Evolutionary conservation across 2,888 invertebrate genomes (phyloP).

Genomic region (Drosophila nr. perissopoda): DNA sequence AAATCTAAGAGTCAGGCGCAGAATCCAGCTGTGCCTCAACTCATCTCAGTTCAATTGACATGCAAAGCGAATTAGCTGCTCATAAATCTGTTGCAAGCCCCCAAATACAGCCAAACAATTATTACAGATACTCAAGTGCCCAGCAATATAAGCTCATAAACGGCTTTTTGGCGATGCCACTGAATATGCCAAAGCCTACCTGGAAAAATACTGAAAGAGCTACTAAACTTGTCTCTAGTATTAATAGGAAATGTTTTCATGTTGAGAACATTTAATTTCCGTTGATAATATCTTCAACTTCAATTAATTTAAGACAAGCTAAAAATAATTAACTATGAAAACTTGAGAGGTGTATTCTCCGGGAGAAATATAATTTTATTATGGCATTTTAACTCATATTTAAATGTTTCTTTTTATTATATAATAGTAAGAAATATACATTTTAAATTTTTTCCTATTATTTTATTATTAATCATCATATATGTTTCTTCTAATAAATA

Average conservation of each 20-base stretch:
- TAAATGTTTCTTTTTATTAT: background rate
- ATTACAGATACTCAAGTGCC: slow-evolving; percentile 30
- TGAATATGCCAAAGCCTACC: background rate
- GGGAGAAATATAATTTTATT: background rate
- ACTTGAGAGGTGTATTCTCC: background rate
- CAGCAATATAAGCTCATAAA: slow-evolving; percentile 16
- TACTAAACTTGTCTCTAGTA: background rate
- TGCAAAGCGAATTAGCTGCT: slow-evolving; percentile 76
- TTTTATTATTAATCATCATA: too few relatives aligned
- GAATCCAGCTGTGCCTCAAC: slow-evolving; percentile 14
- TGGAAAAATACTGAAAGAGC: background rate
- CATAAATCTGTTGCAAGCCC: slow-evolving; percentile 54
- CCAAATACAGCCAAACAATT: slow-evolving; percentile 21
- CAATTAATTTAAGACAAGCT: background rate
- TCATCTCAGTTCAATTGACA: slow-evolving; percentile 60
- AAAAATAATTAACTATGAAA: too few relatives aligned
- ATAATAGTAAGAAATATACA: background rate
- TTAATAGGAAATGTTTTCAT: slow-evolving; percentile 1
- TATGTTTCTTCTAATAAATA: too few relatives aligned
- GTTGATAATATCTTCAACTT: slow-evolving; percentile 1
- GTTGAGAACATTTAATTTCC: slow-evolving; percentile 4
- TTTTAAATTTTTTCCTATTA: background rate
- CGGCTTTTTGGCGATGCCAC: background rate
- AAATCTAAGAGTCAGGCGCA: slow-evolving; percentile 40
- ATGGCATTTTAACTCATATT: background rate